Conservation (phyloP, 2,797 vertebrate species). For the Benthosema pterotum region DNA sequence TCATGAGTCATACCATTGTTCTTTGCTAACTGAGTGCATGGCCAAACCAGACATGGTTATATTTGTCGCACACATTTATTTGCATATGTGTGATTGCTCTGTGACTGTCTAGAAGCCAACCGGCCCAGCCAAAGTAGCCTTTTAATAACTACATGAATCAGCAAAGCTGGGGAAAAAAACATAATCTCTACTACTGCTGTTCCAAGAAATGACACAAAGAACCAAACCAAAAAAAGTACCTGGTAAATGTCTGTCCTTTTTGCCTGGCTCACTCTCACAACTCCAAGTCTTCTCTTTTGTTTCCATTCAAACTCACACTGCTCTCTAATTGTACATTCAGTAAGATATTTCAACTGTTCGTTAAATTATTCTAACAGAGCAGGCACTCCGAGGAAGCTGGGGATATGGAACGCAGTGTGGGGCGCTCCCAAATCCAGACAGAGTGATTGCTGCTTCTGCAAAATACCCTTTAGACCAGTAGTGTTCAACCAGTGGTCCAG, state of each 20-base stretch:
- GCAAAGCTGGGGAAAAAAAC: not conserved
- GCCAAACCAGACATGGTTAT: too few species aligned
- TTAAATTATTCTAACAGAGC: slow-evolving; percentile 59
- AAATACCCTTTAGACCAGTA: too few species aligned
- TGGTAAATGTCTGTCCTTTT: not conserved
- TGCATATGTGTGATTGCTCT: too few species aligned
- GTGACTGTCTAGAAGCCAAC: too few species aligned
- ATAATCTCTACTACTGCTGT: not conserved
- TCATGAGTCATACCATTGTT: too few species aligned
- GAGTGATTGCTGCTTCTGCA: slow-evolving; percentile 56
- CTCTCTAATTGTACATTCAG: slow-evolving; percentile 12
- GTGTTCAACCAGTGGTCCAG: too few species aligned
- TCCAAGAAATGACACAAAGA: not conserved
- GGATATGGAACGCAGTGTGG: slow-evolving; percentile 25
- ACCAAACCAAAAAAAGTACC: not conserved
- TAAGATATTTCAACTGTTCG: slow-evolving; percentile 50
- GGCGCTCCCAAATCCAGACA: slow-evolving; percentile 32
- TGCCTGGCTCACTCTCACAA: slow-evolving; percentile 4
- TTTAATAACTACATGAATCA: too few species aligned
- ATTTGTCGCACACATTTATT: too few species aligned
- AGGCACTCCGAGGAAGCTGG: slow-evolving; percentile 31
- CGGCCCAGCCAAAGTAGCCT: too few species aligned
- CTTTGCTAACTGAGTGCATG: too few species aligned
- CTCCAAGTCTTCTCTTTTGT: not conserved
- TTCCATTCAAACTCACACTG: slow-evolving; percentile 21